Conservation (phyloP, 2,113 vertebrate species). For the Tragelaphus strepsiceros region DNA sequence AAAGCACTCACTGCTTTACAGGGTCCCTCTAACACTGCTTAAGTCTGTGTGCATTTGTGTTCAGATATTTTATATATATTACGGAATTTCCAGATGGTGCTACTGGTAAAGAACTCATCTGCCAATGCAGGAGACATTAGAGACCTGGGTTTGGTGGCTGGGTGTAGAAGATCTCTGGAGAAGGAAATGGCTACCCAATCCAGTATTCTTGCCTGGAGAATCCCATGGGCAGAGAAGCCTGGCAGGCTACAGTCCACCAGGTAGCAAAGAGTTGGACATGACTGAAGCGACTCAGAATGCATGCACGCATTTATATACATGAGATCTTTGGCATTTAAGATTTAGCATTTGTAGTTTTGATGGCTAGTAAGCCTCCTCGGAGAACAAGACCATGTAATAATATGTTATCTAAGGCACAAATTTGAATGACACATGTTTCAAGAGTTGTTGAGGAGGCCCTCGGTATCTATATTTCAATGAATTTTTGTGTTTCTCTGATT, state of each 20-base stretch:
- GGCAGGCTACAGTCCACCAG: background rate
- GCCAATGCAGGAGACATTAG: background rate
- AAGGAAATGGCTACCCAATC: background rate
- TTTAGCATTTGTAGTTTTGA: background rate
- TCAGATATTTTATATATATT: background rate
- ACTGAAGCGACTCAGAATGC: background rate
- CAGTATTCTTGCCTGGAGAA: background rate
- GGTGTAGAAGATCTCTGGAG: background rate
- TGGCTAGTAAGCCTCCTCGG: background rate
- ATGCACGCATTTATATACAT: accelerated
- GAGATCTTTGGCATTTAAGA: background rate
- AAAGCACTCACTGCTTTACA: background rate
- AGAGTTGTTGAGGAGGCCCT: background rate
- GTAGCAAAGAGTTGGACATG: background rate
- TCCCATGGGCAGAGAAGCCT: background rate
- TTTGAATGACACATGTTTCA: background rate
- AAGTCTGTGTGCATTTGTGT: background rate
- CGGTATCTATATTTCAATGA: background rate
- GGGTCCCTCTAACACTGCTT: background rate
- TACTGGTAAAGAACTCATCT: background rate
- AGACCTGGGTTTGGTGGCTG: background rate
- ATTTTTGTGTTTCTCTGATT: background rate
- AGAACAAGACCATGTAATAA: background rate
- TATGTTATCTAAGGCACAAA: background rate
- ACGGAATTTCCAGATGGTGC: accelerated